A percentile compares a stretch with the other conserved stretches of the same genome.
Conservation (phyloP, 1,140 invertebrate species). For the Cydia strobilella region DNA sequence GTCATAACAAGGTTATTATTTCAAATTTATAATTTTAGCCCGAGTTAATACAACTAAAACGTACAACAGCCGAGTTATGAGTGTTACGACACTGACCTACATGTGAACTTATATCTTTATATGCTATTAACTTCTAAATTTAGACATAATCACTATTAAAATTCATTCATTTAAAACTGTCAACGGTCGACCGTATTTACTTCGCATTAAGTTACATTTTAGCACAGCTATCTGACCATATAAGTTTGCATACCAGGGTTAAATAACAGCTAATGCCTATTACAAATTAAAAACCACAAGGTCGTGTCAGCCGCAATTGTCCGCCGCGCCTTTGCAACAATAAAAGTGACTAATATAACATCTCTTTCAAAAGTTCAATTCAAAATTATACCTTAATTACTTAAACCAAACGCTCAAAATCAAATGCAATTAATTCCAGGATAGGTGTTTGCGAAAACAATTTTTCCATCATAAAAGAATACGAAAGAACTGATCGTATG, state of each 20-base stretch:
- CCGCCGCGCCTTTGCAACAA: slow-evolving; percentile 16
- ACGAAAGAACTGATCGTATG: too few relatives aligned
- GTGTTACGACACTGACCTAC: neutral
- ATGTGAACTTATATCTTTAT: slow-evolving; percentile 6
- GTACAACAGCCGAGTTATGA: neutral
- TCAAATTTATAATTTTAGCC: neutral
- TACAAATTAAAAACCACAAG: slow-evolving; percentile 21
- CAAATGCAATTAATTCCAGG: neutral
- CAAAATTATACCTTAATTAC: neutral
- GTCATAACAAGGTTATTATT: too few relatives aligned
- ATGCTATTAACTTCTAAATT: neutral
- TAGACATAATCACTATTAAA: neutral
- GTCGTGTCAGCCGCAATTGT: slow-evolving; percentile 32
- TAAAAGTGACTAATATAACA: neutral
- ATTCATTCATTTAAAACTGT: neutral
- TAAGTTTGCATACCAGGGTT: neutral
- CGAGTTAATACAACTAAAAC: neutral
- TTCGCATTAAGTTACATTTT: neutral
- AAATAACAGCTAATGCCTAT: slow-evolving; percentile 19
- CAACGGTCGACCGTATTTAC: neutral
- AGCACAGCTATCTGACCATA: neutral
- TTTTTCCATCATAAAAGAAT: neutral
- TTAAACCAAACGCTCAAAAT: neutral
- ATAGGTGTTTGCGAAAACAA: slow-evolving; percentile 4
- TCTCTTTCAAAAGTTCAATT: neutral